A percentile compares a stretch with the other conserved stretches of the same genome.
phyloP scores from a whole-genome alignment of 2,113 vertebrate genomes.

The Phodopus roborovskii region DNA sequence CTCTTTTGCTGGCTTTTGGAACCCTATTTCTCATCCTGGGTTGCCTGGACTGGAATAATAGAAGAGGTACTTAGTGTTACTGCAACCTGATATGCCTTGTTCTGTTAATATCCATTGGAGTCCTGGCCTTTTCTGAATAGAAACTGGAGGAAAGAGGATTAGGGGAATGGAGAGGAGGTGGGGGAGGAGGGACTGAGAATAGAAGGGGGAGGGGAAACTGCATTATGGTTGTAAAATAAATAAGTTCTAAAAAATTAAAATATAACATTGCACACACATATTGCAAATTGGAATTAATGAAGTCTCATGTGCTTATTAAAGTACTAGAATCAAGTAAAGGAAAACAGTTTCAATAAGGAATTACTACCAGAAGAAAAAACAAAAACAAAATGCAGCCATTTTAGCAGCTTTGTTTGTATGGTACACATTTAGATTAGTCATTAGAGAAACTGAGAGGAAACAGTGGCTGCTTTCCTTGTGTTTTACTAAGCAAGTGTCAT shows the following conservation, averaged over 20 bases:
- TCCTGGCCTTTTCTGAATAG: too few species aligned
- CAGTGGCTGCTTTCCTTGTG: not conserved
- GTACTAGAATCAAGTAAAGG: not conserved
- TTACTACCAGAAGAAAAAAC: not conserved
- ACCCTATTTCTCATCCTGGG: too few species aligned
- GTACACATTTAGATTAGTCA: not conserved
- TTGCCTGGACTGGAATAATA: too few species aligned
- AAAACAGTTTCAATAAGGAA: conserved; percentile 27
- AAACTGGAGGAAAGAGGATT: too few species aligned
- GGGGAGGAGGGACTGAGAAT: too few species aligned
- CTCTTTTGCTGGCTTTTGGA: too few species aligned
- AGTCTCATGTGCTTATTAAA: not conserved
- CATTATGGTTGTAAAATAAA: too few species aligned
- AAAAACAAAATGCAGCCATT: not conserved
- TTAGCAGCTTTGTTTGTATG: not conserved
- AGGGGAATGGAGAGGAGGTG: too few species aligned
- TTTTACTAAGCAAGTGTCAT: not conserved
- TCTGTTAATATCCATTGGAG: too few species aligned
- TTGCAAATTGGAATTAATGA: not conserved
- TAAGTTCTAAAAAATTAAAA: not conserved
- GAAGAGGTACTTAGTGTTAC: too few species aligned
- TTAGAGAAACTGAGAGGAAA: not conserved
- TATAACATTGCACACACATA: not conserved
- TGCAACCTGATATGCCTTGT: too few species aligned
- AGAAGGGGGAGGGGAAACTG: too few species aligned